Base-by-base conservation (phyloP, 2,888 invertebrate species). In the Aleiodes alternator region DNA sequence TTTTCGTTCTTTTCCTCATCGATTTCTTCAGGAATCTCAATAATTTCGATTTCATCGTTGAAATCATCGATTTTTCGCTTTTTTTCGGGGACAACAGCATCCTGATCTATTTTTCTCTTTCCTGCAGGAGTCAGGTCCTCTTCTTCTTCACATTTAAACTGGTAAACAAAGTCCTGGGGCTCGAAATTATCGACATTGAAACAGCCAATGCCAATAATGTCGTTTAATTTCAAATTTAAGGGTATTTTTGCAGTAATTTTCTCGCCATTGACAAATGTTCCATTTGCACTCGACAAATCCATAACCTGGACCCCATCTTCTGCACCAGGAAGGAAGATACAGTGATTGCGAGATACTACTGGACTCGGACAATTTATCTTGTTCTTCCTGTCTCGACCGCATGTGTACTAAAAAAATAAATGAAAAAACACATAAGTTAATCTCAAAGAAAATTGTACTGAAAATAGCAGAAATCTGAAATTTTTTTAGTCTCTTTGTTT, bases 151-250 rank as follows among this genome's bases (percentile, higher is more conserved):
- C 23, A 50, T 53, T 4, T 48, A 11, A 85, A 55, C 75, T 76
- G 81, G 59, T 80, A 85, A 4, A 48, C 75, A 56, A 66, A 73
- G 29, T 68, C 57, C 11, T n/a, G 38, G 4, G 16, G 38, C 4
- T 14, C 59, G n/a, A 53, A 29, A 16, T 34, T 51, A 14, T 31
- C 56, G 12, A 48, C 2, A 3, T 76, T 72, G 7, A 64, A n/a
- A 73, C 82, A 83, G 8, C 93, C 93, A 80, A 93, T 89, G 5
- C 92, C 92, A 82, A 93, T 90, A 14, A 91, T 79, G 86, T 93
- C 92, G 57, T 88, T 88, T 61, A 91, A 86, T 68, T 85, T 83
- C 16, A 93, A 79, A 57, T 82, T 76, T 73, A 89, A 85, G 64
- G 90, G 89, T 16, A 82, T 82, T 57, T 89, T 87, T 51, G 89